phyloP scores from a whole-genome alignment of 2,888 invertebrate species.

The Acrobasis consociella region DNA sequence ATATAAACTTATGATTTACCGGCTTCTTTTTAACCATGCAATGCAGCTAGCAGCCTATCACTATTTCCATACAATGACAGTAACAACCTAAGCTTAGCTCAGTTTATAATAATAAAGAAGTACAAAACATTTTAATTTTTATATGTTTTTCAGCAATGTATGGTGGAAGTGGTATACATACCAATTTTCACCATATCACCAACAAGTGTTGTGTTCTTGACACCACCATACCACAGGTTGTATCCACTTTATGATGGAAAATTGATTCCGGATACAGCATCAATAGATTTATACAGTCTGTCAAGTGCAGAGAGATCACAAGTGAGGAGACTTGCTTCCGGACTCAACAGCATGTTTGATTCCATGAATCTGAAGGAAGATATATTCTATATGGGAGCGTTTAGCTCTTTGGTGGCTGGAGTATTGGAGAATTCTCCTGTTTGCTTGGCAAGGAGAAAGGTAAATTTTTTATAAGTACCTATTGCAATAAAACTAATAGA shows the following conservation, averaged over 20 bases:
- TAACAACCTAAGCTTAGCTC: too few species aligned
- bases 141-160: conserved; percentile 82
- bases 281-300: conserved; percentile 65
- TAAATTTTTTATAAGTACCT: conserved; percentile 37
- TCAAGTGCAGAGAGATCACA: conserved; percentile 62
- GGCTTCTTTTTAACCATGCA: too few species aligned
- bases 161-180: conserved; percentile 83
- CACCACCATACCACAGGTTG: conserved; percentile 82
- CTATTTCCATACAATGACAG: too few species aligned
- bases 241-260: conserved; percentile 79
- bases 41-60: too few species aligned
- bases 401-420: conserved; percentile 83
- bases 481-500: too few species aligned
- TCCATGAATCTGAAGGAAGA: conserved; percentile 85
- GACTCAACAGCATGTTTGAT: conserved; percentile 79
- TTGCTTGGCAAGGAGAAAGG: conserved; percentile 80
- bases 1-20: too few species aligned
- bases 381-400: conserved; percentile 84
- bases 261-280: conserved; percentile 53
- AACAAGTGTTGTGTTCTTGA: conserved; percentile 83
- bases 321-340: conserved; percentile 72
- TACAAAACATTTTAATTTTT: conserved; percentile 20
- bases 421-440: conserved; percentile 83
- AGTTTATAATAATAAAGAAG: background rate
- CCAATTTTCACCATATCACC: conserved; percentile 84